These are phyloP conservation scores for Karalla daura DNA, from an alignment of 2,797 vertebrate genomes.

Conservation along the genomic window DNA sequence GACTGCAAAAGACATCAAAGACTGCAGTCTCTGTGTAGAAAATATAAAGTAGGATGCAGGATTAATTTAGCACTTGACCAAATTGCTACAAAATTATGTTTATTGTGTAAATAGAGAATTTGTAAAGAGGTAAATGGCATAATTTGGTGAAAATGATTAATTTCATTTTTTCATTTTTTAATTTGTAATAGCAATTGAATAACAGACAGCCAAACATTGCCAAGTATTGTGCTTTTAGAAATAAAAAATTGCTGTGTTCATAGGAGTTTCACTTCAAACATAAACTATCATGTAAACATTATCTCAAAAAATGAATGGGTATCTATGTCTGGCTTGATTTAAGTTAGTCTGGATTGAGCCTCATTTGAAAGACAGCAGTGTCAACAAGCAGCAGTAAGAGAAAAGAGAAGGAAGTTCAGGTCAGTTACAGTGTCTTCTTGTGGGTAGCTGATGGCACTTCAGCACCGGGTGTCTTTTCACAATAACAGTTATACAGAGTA, in stretches of 20 bases:
- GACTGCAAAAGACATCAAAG: constrained; percentile 24
- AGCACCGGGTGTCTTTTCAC: no score
- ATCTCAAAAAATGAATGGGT: not conserved
- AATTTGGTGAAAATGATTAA: not conserved
- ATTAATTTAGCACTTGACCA: not conserved
- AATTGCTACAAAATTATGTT: not conserved
- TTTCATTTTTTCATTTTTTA: no score
- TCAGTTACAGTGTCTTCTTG: no score
- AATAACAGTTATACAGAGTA: no score
- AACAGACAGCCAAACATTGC: no score
- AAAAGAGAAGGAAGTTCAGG: no score
- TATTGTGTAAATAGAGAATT: not conserved
- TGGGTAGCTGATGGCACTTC: no score
- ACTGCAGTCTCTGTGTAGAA: constrained; percentile 7
- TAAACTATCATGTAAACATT: not conserved
- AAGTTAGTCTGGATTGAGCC: not conserved
- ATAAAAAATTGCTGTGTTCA: no score
- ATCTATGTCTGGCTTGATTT: not conserved
- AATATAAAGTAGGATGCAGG: not conserved
- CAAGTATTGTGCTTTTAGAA: no score
- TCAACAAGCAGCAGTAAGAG: no score
- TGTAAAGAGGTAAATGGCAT: not conserved
- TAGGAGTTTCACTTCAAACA: not conserved
- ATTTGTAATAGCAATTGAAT: no score
- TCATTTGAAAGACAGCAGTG: not conserved